Conservation (phyloP, 1,140 invertebrate species). For the Geopemphigus sp. region DNA sequence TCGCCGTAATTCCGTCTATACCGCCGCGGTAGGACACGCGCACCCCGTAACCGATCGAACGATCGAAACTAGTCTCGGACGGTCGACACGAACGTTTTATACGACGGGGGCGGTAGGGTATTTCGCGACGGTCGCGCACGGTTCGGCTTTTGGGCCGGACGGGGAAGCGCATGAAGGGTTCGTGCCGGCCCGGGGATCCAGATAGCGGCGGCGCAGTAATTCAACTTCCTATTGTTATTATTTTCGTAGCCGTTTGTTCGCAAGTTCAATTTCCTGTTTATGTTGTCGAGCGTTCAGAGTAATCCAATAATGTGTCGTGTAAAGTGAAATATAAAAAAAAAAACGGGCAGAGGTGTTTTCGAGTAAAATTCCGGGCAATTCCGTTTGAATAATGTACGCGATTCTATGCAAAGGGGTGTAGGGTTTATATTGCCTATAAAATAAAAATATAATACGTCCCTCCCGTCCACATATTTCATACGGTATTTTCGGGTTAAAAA, state of each 20-base stretch:
- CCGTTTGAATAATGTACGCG: slow-evolving; percentile 48
- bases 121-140: slow-evolving; percentile 12
- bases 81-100: background rate
- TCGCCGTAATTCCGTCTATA: too few relatives aligned
- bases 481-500: slow-evolving; percentile 42
- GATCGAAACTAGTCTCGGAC: background rate
- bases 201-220: slow-evolving; percentile 22
- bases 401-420: slow-evolving; percentile 41
- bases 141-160: too few relatives aligned
- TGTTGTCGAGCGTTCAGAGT: slow-evolving; percentile 41
- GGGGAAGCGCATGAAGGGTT: too few relatives aligned
- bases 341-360: slow-evolving; percentile 39
- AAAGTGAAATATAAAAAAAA: slow-evolving; percentile 49
- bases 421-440: slow-evolving; percentile 40
- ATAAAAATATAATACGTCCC: slow-evolving; percentile 15
- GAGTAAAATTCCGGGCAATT: slow-evolving; percentile 44
- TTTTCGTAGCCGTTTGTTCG: background rate
- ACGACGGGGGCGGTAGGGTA: background rate
- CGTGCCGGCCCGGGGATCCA: background rate
- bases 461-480: slow-evolving; percentile 42
- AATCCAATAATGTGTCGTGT: slow-evolving; percentile 46
- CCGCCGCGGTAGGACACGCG: too few relatives aligned
- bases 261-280: slow-evolving; percentile 43
- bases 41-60: background rate
- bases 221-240: slow-evolving; percentile 33